Evolutionary conservation across 2,888 invertebrate species (phyloP), one percentile per base, ranked within the genome.

Genomic region (Epiblema foenella): DNA sequence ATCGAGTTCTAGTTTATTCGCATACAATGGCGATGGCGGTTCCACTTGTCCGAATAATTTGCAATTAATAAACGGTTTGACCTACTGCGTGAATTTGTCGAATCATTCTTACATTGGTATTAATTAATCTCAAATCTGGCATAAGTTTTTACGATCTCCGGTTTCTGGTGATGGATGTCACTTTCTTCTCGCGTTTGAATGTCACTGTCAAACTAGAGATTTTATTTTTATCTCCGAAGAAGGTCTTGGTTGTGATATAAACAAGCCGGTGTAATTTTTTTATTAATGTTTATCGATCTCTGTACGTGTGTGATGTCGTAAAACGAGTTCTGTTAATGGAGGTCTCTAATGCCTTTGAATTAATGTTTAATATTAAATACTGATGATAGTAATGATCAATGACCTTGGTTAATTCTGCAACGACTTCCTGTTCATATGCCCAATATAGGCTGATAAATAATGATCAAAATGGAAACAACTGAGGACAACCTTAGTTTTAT

Each of bases 1-100:
- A 85, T 83, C 85, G 85, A 89, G 88, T 85, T 84, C 88, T 85
- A 88, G 83, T 85, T 87, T 82, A 85, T 87, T 87, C 84, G 84
- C 86, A 83, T 81, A 90, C 91, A 91, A 91, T 90, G 85, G 85
- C 82, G 83, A 91, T 90, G 85, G 85, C 82, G 83, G 83, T 81
- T 80, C 86, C 84, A 90, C 88, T 91, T 86, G 89, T 86, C 85
- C 84, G 84, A 86, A 83, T 84, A 87, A 89, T 90, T 90, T 85
- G 90, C 91, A 90, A 91, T 91, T 90, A 92, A 90, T 89, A 88
- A 87, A 86, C 77, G 81, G 81, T 81, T 79, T 89, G 92, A 91
- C 92, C 92, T 82, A 92, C 89, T 86, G 87, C 85, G 77, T 77
- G 81, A 84, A 87, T 83, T 77, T 87, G 89, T 86, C 86, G 85